Evolutionary conservation across 2,888 invertebrate genomes (phyloP), one percentile per base, ranked within the genome.

Genomic region (Anaspis maculata): DNA sequence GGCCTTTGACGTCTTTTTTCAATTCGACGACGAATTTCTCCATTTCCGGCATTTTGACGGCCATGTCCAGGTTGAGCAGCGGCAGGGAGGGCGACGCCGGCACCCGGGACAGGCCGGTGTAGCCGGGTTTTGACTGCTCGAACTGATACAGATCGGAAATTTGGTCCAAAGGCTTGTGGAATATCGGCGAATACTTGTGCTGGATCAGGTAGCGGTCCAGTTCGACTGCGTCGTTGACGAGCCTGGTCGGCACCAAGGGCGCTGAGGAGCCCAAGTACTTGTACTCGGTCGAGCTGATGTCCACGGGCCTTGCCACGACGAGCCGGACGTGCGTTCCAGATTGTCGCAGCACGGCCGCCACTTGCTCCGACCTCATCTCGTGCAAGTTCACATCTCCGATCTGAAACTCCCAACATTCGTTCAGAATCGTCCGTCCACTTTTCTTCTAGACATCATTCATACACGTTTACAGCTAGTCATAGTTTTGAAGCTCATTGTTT

Each of bases 311-410:
- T 35, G 95, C 96, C 31, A 96, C 96, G 35, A 96, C 88, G 30
- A 96, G 77, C 2, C 94, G 79, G 35, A 96, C 95, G 61, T 92
- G 89, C 7, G 89, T 90, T 15, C 96, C 95, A 13, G 94, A 91
- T 67, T 95, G 94, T 14, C 96, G 78, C 42, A 97, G 69, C 42
- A 97, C 95, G 11, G 91, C 83, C 13, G 96, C 96, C 51, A 96
- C 95, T 68, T 90, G 89, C 66, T 98, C 98, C 14, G 96, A 96
- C 7, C 92, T 92, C 95, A 98, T 95, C 59, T 97, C 96, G 54
- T 95, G 85, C 32, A 98, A 73, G 63, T 82, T 83, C 15, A 66
- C 64, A 42, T 66, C 65, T n/a, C 64, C 65, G 47, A 66, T 66
- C 65, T 66, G 40, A 25, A 57, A 55, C 9, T 6, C n/a, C n/a